A percentile compares a stretch with the other conserved stretches of the same genome.
phyloP scores from a whole-genome alignment of 2,797 vertebrate genomes.

The Phylloscopus collybita region DNA sequence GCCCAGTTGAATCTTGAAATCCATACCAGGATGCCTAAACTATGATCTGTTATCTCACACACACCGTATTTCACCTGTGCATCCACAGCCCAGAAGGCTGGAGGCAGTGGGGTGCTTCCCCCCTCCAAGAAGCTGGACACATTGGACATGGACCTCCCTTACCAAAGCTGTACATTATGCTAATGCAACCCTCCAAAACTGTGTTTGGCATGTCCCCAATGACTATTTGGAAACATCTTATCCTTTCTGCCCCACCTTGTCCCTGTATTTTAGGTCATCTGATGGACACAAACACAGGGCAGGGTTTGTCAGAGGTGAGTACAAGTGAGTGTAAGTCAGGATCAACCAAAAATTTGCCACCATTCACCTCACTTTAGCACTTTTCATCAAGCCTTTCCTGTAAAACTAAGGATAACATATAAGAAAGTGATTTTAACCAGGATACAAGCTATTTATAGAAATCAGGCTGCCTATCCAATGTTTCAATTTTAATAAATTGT shows the following conservation, averaged over 20 bases:
- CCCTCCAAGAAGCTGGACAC: rapidly evolving
- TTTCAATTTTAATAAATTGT: neutral
- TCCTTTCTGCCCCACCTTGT: neutral
- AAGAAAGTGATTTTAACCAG: neutral
- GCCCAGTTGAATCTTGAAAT: neutral
- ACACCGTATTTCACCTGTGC: rapidly evolving
- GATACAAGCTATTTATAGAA: neutral
- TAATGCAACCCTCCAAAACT: neutral
- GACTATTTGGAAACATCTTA: neutral
- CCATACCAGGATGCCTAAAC: neutral
- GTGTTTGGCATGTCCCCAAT: rapidly evolving
- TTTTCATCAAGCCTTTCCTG: neutral
- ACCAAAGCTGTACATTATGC: neutral
- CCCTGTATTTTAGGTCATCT: neutral
- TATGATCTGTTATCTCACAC: rapidly evolving
- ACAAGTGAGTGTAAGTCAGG: neutral
- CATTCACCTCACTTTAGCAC: neutral
- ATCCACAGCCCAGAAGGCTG: neutral
- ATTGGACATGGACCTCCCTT: neutral
- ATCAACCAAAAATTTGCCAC: neutral
- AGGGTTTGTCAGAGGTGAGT: neutral
- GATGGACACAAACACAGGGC: neutral
- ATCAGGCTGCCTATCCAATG: neutral
- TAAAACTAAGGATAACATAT: neutral
- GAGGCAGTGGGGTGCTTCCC: neutral